Evolutionary conservation across 2,113 vertebrate genomes (phyloP), one percentile per base, ranked within the genome.

Genomic region (Syngnathoides biaculeatus): DNA sequence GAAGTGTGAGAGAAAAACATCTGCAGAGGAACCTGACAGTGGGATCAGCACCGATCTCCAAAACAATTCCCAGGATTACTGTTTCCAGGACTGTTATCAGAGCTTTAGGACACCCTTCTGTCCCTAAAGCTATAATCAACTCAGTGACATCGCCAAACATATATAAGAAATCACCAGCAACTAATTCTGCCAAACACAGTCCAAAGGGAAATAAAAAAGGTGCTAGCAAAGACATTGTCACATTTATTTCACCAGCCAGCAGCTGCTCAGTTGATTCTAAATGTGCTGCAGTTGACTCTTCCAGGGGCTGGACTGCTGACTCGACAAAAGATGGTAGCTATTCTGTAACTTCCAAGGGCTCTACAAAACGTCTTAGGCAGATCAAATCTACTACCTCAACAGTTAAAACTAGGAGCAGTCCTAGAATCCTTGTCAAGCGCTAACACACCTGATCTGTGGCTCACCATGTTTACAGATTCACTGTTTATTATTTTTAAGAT

Each of bases 341-440:
- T 62, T 76, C 63, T 42, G 76, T 43, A 67, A 75, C 74, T 72
- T 76, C 79, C 81, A 81, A 70, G 66, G 72, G 69, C 77, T 65
- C 77, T 4, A 8, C 43, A 15, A 81, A 79, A 78, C 58, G 66
- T 48, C 80, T 67, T 43, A 47, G 47, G 57, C 78, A 66, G 35
- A 79, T 62, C 52, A 81, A 80, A 72, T 60, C 65, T 39, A 63
- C 79, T 86, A 84, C 84, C 84, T 86, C 81, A 78, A 68, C 74
- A 39, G 62, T 79, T 14, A 83, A 75, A 74, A 84, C 84, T 57
- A 83, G 84, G 73, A 81, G 70, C 68, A 86, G 84, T 76, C 81
- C 79, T 6, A 75, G 84, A 52, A 79, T 69, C 35, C 70, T 70
- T 45, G 60, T 40, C 62, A 85, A 74, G 60, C 73, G 26, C 20